Conservation (phyloP, 2,113 vertebrate genomes). For the Sisor rabdophorus region DNA sequence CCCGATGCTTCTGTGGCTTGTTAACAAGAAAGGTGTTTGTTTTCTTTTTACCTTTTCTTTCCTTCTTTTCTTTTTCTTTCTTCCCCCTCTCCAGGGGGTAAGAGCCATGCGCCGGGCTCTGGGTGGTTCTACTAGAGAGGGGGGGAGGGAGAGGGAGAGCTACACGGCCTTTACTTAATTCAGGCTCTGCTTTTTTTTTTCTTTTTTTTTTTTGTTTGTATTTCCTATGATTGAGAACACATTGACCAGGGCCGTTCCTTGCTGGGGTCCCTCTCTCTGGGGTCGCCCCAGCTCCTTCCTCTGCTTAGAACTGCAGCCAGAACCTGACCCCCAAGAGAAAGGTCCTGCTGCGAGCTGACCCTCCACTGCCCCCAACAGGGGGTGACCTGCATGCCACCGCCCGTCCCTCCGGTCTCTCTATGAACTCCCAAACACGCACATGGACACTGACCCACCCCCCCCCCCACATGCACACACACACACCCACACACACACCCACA, state of each 20-base stretch:
- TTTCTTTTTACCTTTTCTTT: constrained; percentile 47
- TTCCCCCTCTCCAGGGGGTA: constrained; percentile 48
- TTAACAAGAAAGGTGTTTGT: constrained; percentile 54
- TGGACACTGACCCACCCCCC: constrained; percentile 7
- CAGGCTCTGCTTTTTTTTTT: constrained; percentile 27
- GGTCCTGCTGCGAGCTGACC: constrained; percentile 46
- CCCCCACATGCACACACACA: no score
- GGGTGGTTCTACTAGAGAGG: constrained; percentile 37
- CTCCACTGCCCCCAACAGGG: constrained; percentile 44
- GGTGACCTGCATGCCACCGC: constrained; percentile 42
- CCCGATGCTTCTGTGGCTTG: constrained; percentile 49
- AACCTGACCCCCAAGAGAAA: constrained; percentile 43
- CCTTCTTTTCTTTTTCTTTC: constrained; percentile 47
- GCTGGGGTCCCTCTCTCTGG: constrained; percentile 48
- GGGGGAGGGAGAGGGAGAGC: constrained; percentile 15
- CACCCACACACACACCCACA: no score
- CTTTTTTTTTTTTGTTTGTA: constrained; percentile 51
- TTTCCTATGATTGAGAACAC: constrained; percentile 57
- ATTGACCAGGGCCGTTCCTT: constrained; percentile 40
- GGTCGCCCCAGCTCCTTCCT: constrained; percentile 47
- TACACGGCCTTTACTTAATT: constrained; percentile 48
- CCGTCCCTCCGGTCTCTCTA: constrained; percentile 28
- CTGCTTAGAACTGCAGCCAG: constrained; percentile 46
- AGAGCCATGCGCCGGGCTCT: constrained; percentile 28
- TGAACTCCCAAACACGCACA: background rate